Evolutionary conservation across 2,888 invertebrate genomes (phyloP), one percentile per base, ranked within the genome.

Genomic region (Lymantria monacha): DNA sequence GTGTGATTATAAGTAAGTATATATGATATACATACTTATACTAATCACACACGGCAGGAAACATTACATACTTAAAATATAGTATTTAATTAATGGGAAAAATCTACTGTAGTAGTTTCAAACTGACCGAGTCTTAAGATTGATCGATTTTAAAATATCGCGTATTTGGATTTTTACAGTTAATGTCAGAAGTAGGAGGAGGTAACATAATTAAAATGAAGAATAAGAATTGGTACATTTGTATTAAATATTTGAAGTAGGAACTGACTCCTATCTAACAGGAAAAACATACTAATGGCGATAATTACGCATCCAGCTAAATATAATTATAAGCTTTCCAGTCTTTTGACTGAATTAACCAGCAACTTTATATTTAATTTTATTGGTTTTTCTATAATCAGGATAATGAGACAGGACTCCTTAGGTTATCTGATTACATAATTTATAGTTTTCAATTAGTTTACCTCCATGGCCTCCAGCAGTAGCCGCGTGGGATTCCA

Each of bases 371-470:
- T 14, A 13, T 13, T 9, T 14, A 3, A 7, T 1, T 14, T 14
- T 7, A 13, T 9, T 14, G 13, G 14, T 14, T 14, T 41, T 42
- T 42, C 2, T 30, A 9, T 11, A 54, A 42, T 48, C 44, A 10
- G 70, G 80, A 81, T 80, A 81, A 81, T 3, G 72, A 58, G 9
- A 7, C 2, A 14, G 15, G 56, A 48, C n/a, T n/a, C 56, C 53
- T 54, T 79, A 85, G 87, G 87, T 86, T 89, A 89, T 63, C 70
- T 74, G 76, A 72, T 90, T 90, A 90, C 87, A 89, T 89, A 90
- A 90, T 83, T 77, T 72, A 63, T 33, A 36, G 46, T 57, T 56
- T 56, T 49, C 44, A 55, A 53, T 59, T 61, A 12, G 38, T 64
- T 70, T 66, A 90, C 90, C 90, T 75, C 88, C 89, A 74, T 89